These are phyloP conservation scores for Laspeyria flexula DNA, from an alignment of 2,888 invertebrate genomes.

Conservation along the genomic window DNA sequence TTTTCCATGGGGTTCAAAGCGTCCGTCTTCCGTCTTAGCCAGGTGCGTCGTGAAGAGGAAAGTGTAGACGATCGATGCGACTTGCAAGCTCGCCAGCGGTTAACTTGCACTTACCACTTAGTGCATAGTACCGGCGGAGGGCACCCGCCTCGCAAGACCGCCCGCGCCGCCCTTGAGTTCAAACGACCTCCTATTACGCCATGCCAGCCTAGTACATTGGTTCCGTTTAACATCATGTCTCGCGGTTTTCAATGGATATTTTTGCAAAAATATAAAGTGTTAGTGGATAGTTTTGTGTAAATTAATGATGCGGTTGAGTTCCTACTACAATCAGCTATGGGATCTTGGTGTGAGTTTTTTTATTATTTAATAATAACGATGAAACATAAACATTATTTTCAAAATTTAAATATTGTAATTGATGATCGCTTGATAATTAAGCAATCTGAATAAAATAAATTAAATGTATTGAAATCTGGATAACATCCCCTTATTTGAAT, in stretches of 20 bases:
- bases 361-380: not conserved
- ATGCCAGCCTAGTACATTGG: constrained; percentile 53
- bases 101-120: constrained; percentile 76
- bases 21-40: constrained; percentile 32
- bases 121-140: constrained; percentile 69
- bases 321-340: constrained; percentile 62
- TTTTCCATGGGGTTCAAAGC: too few species aligned
- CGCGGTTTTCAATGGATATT: constrained; percentile 18
- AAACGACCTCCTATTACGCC: constrained; percentile 39
- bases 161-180: constrained; percentile 46
- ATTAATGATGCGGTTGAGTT: constrained; percentile 53
- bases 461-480: too few species aligned
- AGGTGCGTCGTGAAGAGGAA: constrained; percentile 55
- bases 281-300: constrained; percentile 13
- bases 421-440: too few species aligned
- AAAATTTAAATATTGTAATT: too few species aligned
- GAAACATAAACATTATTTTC: not conserved
- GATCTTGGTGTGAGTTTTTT: constrained; percentile 60
- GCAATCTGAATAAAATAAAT: too few species aligned
- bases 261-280: constrained; percentile 3
- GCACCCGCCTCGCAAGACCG: constrained; percentile 62
- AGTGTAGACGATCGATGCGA: constrained; percentile 72
- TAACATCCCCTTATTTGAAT: too few species aligned
- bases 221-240: constrained; percentile 20
- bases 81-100: constrained; percentile 53